Base-by-base conservation (phyloP, 1,140 invertebrate genomes). In the Ceratosolen fusciceps region DNA sequence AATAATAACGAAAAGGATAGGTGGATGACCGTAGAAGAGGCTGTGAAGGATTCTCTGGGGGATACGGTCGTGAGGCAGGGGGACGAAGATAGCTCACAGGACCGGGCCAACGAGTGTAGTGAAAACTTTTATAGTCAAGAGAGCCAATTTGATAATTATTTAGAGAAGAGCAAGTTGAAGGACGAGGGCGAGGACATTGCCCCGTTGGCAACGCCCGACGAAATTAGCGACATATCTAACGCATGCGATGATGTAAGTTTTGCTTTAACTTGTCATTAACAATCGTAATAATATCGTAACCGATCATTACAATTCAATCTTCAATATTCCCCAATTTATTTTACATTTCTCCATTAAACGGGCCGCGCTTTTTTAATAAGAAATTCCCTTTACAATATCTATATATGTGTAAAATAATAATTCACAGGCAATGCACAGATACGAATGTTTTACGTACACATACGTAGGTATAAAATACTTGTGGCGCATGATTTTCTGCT, bases 171-270 rank as follows among this genome's bases (percentile, higher is more conserved):
- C 19, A 67, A 60, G 1, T 58, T 77, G 2, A 65, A 82, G 39
- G 77, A 81, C 21, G 70, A 82, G 16, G 67, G 52, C 29, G 58
- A 79, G 54, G 39, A 52, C 37, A 26, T 81, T 56, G 86, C 85
- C 5, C 87, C 85, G 1, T 75, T 88, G 10, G 87, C 86, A 9
- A 88, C 85, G 10, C 84, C 84, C 47, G 84, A 88, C 77, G 87
- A 86, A 74, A 85, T 82, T 79, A 85, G 84, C 80, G 85, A 89
- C 71, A 83, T 87, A 70, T 87, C 85, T 83, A 88, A 87, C 80
- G 79, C 83, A 65, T 86, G 84, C 62, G 84, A 87, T 80, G 84
- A 88, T 80, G 88, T 89, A 87, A 89, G 88, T 89, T 75, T 83
- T 39, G 71, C 60, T 79, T 52, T 70, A 19, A n/a, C 8, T 77